Base-by-base conservation (phyloP, 2,797 vertebrate species). In the Paedocypris micromegethes region DNA sequence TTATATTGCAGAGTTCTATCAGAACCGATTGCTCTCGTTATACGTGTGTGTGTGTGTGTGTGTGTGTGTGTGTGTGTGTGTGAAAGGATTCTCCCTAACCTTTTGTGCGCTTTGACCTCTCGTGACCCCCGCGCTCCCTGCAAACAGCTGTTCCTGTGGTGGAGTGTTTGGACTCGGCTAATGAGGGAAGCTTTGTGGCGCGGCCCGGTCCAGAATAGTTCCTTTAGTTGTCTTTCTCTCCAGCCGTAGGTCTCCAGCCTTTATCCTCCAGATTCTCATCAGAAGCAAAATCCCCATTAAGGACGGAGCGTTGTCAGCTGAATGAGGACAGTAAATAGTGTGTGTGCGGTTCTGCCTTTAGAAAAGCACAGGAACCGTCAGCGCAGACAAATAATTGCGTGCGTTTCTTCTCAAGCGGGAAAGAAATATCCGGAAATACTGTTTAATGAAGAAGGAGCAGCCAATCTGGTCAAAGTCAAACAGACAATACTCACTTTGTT, bases 161-260 rank as follows among this genome's bases (percentile, higher is more conserved):
- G 65, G 57, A 79, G 78, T 82, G 73, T 79, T 79, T 79, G 71
- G 74, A 72, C 76, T 70, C 64, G 64, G 62, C 73, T 65, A 74
- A 73, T 78, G 77, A 82, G 77, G 75, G 66, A 66, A 80, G 67
- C 81, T 79, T 77, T 80, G 79, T 79, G 66, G 74, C 63, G 52
- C 54, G 39, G 53, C 62, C 72, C 74, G 68, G 69, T 77, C 75
- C 74, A 56, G 65, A 61, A 78, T 79, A 72, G 79, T 81, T 64
- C 71, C 66, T 68, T 66, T 66, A 66, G 64, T 68, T 75, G 71
- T 74, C 69, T 62, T 50, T 64, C 57, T 75, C 68, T 72, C 59
- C 58, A 70, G 64, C 55, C 41, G 58, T 73, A 63, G 54, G 51
- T 67, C 64, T 64, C 64, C 59, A 60, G 55, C 64, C 73, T 74